Base-by-base conservation (phyloP, 2,797 vertebrate genomes). In the Phoxinus dragarum region DNA sequence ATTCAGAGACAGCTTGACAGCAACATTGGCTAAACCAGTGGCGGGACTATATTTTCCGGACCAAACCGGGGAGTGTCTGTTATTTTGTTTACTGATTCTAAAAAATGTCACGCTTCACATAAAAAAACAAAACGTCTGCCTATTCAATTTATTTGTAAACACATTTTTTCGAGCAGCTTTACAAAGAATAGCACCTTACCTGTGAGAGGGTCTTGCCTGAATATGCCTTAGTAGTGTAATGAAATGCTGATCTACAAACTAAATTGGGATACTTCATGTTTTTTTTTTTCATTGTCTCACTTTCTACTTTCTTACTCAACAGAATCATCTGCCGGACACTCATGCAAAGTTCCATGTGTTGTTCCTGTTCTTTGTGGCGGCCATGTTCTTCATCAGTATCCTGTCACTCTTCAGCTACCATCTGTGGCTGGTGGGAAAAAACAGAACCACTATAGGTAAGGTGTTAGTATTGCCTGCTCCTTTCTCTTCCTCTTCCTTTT, bases 381-480 rank as follows among this genome's bases (percentile, higher is more conserved):
- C 97, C 69, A 96, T 99, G 94, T 99, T 99, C 94, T 98, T 97
- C 88, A 96, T 99, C 95, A 99, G 98, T 90, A 94, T 99, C 81
- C 87, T 98, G 89, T 99, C 97, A 6, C 96, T 99, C 38, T 97
- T 99, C 90, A 96, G 95, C 92, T 99, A 99, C 91, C 98, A 99
- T 89, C 95, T 98, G 80, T 99, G 98, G 98, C 96, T 99, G 0
- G 96, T 99, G 86, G 96, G 95, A 56, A 99, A 97, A 95, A 99
- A 99, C 92, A 95, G 97, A 89, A 98, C 98, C 83, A 99, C 98
- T n/a, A 98, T 99, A 96, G 98, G 98, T 98, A 94, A 94, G 68
- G 64, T 34, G 6, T 4, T 47, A 34, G 34, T 38, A 14, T 59
- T 34, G 27, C 11, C 40, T 75, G 16, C 2, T 19, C 3, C 8